Conservation (phyloP, 1,140 invertebrate genomes). For the Drosophila bipectinata region DNA sequence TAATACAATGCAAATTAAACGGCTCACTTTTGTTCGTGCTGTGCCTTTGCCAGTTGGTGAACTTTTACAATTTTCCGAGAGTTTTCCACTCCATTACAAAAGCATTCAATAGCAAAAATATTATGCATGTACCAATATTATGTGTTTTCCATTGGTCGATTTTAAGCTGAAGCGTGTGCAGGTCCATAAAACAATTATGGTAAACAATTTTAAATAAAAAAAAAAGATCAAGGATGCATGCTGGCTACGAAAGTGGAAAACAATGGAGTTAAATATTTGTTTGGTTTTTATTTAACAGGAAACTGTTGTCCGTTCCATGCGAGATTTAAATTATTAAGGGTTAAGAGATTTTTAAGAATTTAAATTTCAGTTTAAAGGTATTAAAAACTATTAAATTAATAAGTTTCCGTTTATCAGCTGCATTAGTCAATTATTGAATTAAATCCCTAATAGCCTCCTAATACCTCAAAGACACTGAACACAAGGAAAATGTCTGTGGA, state of each 20-base stretch:
- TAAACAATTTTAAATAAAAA: conserved; percentile 45
- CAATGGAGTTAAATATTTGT: conserved; percentile 1
- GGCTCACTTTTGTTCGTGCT: conserved; percentile 21
- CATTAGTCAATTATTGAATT: conserved; percentile 20
- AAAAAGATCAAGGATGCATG: neutral
- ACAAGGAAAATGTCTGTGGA: neutral
- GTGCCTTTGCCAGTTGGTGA: neutral
- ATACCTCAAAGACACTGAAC: neutral
- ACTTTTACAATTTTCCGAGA: conserved; percentile 14
- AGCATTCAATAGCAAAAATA: conserved; percentile 17
- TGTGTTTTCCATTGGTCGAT: conserved; percentile 14
- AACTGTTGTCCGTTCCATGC: neutral
- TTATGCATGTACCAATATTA: conserved; percentile 3
- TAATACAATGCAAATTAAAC: conserved; percentile 47
- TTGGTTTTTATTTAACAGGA: neutral
- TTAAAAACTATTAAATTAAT: too few species aligned
- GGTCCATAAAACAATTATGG: conserved; percentile 44
- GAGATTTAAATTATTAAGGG: neutral
- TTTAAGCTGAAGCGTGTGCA: conserved; percentile 40
- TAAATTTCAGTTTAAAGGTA: neutral
- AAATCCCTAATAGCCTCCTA: neutral
- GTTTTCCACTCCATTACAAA: conserved; percentile 54
- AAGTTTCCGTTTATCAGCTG: conserved; percentile 2
- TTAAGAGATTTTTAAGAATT: neutral
- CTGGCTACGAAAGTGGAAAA: neutral